Evolutionary conservation across 2,888 invertebrate species (phyloP).

Genomic region (Timema podura): DNA sequence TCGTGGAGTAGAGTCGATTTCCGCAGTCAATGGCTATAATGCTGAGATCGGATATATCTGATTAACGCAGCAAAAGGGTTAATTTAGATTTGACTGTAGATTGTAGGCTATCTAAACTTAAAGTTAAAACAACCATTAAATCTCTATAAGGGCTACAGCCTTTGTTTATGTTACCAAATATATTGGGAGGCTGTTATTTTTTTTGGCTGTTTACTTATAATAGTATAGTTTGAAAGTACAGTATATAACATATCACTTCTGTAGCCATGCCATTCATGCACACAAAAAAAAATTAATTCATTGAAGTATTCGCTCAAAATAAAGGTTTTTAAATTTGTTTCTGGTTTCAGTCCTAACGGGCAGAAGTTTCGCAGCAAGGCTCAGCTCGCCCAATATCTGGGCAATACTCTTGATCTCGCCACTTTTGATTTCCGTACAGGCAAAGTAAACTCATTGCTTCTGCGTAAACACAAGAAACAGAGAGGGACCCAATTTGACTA

Average conservation of each 20-base stretch:
- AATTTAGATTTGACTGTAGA: too few species aligned
- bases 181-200: too few species aligned
- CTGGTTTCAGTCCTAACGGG: conserved; percentile 66
- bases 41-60: too few species aligned
- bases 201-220: too few species aligned
- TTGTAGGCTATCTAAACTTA: too few species aligned
- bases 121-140: too few species aligned
- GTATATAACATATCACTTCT: background rate
- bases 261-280: conserved; percentile 1
- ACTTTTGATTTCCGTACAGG: conserved; percentile 80
- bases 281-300: background rate
- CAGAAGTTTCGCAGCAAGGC: conserved; percentile 79
- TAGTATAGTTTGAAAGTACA: too few species aligned
- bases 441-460: conserved; percentile 65
- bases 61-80: too few species aligned
- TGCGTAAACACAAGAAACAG: conserved; percentile 67
- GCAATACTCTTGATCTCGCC: conserved; percentile 72
- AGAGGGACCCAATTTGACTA: conserved; percentile 64
- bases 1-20: too few species aligned
- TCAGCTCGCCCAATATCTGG: conserved; percentile 72
- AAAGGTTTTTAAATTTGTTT: conserved; percentile 27
- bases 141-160: too few species aligned
- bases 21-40: too few species aligned
- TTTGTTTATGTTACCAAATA: too few species aligned
- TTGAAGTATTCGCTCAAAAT: background rate